Evolutionary conservation across 2,888 invertebrate genomes (phyloP), one percentile per base, ranked within the genome.

Genomic region (Merodon equestris): DNA sequence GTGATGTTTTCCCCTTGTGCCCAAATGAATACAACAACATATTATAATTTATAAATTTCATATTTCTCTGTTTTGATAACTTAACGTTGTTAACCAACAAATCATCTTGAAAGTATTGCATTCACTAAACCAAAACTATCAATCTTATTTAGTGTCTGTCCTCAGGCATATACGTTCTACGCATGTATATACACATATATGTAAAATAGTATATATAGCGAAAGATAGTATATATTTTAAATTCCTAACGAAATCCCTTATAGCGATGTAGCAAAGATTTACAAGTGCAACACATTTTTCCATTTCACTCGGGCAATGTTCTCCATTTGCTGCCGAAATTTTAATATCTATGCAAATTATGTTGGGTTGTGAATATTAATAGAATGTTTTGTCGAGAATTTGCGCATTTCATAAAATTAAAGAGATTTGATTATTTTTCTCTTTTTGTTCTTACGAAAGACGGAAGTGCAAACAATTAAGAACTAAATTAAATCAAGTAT

Each of bases 311-410:
- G 67, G 50, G 57, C 61, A 47, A 51, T 51, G 50, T 40, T 61
- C 60, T 61, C 51, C 60, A 57, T 77, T 77, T 67, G 72, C 57
- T 72, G 61, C 66, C 57, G 19, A 77, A 72, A 72, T 67, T 77
- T 77, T 77, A 77, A 77, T 77, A 77, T 72, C 76, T 77, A 77
- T 77, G 76, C 76, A 72, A 77, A 77, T 77, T 60, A 42, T 57
- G 76, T 67, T 61, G 61, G 72, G 72, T 61, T 72, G 61, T 77
- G 76, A 77, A 77, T 77, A 72, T 72, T 77, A 77, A 77, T 77
- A 42, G 40, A 66, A 56, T 61, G 72, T 51, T 57, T 72, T 72
- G 66, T 51, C 18, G 64, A 48, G 64, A 66, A 72, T 56, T 64
- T 60, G 53, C 14, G 54, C 27, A 61, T 13, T 44, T 66, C 61